These are phyloP conservation scores for Hyposmocoma kahamanoa DNA, from an alignment of 1,140 invertebrate species.

Conservation along the genomic window DNA sequence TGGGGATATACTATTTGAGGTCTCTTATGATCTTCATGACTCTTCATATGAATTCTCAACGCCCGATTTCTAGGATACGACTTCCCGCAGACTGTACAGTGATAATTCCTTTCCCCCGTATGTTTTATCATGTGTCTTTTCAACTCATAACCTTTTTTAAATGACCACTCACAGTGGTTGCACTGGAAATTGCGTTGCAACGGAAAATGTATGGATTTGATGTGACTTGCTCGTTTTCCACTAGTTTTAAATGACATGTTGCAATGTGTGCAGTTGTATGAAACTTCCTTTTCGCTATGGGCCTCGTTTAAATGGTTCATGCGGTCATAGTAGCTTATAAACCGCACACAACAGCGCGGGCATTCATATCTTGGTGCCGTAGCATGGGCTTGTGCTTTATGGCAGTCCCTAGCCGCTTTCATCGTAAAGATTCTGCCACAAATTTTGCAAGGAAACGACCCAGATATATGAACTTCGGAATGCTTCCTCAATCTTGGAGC, in stretches of 20 bases:
- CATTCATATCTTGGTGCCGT: constrained; percentile 58
- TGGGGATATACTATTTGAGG: neutral
- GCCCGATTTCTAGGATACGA: constrained; percentile 55
- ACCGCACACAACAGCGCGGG: constrained; percentile 52
- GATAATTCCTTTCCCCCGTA: constrained; percentile 48
- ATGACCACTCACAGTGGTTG: constrained; percentile 47
- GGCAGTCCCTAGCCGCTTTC: constrained; percentile 50
- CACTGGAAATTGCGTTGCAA: constrained; percentile 39
- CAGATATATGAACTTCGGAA: constrained; percentile 51
- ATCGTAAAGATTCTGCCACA: constrained; percentile 47
- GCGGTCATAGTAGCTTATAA: constrained; percentile 50
- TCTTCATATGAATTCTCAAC: constrained; percentile 43
- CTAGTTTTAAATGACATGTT: constrained; percentile 54
- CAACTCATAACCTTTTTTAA: constrained; percentile 51
- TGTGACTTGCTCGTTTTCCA: constrained; percentile 48
- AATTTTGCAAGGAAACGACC: constrained; percentile 54
- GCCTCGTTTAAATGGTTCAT: constrained; percentile 57
- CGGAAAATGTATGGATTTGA: constrained; percentile 44
- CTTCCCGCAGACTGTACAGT: constrained; percentile 59
- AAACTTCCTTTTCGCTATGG: constrained; percentile 49
- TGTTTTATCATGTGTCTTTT: constrained; percentile 57
- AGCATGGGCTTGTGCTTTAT: constrained; percentile 47
- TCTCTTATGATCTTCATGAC: constrained; percentile 24
- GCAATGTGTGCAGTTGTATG: constrained; percentile 50
- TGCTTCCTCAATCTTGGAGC: constrained; percentile 56